phyloP scores from a whole-genome alignment of 2,113 vertebrate species.

The Rallus limicola region DNA sequence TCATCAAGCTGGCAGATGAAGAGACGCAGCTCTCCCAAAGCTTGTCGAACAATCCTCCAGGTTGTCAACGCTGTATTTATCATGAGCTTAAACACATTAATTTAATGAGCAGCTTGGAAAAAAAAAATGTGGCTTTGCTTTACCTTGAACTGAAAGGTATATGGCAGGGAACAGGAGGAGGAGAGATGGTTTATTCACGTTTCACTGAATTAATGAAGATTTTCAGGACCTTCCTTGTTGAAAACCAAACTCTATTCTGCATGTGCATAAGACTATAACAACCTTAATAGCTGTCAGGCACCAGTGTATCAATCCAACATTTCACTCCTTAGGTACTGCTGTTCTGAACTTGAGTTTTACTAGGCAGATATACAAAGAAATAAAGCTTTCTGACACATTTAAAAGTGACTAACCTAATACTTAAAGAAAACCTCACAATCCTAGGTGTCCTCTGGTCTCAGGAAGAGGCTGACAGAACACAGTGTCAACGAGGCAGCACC shows the following conservation, averaged over 20 bases:
- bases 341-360: background rate
- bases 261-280: background rate
- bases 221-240: background rate
- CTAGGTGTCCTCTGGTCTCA: background rate
- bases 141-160: background rate
- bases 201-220: background rate
- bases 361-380: background rate
- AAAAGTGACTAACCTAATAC: background rate
- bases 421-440: background rate
- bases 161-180: background rate
- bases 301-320: background rate
- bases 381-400: background rate
- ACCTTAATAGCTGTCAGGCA: background rate
- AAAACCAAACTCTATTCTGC: background rate
- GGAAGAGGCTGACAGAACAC: background rate
- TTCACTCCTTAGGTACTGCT: background rate
- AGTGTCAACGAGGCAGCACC: rapidly evolving
- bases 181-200: background rate
- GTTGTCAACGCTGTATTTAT: background rate
- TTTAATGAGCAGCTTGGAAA: background rate
- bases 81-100: background rate
- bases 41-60: background rate
- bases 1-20: background rate
- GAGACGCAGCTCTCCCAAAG: background rate
- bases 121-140: background rate